phyloP scores from a whole-genome alignment of 35 echinoderm and acorn worm genomes.

The Eucidaris tribuloides region DNA sequence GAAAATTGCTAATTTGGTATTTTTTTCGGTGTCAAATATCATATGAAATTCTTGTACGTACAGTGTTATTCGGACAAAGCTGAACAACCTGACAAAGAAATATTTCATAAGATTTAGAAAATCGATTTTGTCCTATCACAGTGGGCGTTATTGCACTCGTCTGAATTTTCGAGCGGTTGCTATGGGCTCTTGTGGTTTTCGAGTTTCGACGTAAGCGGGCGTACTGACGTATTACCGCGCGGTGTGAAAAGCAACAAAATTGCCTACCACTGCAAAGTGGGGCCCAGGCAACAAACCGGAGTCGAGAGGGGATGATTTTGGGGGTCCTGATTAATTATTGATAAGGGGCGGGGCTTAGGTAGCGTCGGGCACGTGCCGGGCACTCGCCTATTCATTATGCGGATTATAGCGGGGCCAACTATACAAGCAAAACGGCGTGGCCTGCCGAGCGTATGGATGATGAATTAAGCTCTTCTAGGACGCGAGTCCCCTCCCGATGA shows the following conservation, averaged over 20 bases:
- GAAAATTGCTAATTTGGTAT: no score
- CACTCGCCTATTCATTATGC: slow-evolving; percentile 19
- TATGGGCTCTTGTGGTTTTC: not conserved
- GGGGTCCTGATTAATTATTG: not conserved
- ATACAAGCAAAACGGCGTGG: not conserved
- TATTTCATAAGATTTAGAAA: no score
- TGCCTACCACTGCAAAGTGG: not conserved
- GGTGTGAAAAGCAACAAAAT: not conserved
- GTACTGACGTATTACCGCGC: not conserved
- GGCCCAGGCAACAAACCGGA: not conserved
- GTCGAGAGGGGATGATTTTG: not conserved
- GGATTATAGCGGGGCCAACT: not conserved
- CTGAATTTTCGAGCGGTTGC: not conserved
- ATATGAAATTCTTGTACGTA: no score
- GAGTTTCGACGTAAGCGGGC: not conserved
- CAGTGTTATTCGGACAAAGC: no score
- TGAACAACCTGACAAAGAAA: no score
- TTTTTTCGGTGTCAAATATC: no score
- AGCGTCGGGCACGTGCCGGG: slow-evolving; percentile 19
- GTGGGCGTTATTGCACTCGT: no score
- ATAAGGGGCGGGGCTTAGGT: not conserved
- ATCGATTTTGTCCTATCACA: no score
- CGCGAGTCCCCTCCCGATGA: not conserved
- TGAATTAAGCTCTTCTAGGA: slow-evolving; percentile 13
- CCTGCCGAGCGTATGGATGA: not conserved